A percentile compares a stretch with the other conserved stretches of the same genome.
phyloP scores from a whole-genome alignment of 2,797 vertebrate genomes.

The Acipenser transmontanus region DNA sequence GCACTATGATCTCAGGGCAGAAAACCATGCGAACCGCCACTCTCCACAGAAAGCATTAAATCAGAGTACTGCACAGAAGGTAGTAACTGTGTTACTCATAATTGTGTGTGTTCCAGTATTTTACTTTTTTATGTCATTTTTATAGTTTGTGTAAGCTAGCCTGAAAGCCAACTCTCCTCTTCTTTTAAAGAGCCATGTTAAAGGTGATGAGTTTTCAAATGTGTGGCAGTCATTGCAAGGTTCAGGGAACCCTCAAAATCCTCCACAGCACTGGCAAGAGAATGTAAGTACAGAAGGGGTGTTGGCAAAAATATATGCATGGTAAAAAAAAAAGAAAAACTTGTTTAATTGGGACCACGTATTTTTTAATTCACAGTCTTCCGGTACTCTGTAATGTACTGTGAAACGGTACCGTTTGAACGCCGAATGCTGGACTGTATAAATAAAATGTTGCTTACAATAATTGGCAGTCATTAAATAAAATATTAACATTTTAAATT shows the following conservation, averaged over 20 bases:
- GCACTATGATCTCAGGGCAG: constrained; percentile 50
- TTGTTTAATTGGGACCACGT: too few relatives aligned
- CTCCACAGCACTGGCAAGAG: constrained; percentile 66
- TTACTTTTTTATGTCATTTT: background rate
- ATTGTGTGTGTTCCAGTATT: background rate
- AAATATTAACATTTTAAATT: too few relatives aligned
- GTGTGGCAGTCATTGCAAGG: constrained; percentile 86
- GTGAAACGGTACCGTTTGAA: too few relatives aligned
- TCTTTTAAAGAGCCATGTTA: constrained; percentile 35
- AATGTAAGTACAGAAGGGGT: constrained; percentile 55
- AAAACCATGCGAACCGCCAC: constrained; percentile 62
- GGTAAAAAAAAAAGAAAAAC: too few relatives aligned
- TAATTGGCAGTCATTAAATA: too few relatives aligned
- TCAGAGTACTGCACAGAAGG: constrained; percentile 68
- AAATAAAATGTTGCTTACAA: too few relatives aligned
- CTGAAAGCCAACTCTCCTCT: background rate
- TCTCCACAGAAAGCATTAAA: constrained; percentile 59
- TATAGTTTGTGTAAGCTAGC: background rate
- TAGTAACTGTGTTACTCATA: constrained; percentile 27
- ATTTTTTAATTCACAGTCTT: too few relatives aligned
- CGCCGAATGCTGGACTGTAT: too few relatives aligned
- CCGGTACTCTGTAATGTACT: too few relatives aligned
- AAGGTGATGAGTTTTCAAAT: constrained; percentile 76
- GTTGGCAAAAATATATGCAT: too few relatives aligned
- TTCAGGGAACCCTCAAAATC: constrained; percentile 63